Evolutionary conservation across 1,140 invertebrate genomes (phyloP), one percentile per base, ranked within the genome.

Genomic region (Triops longicaudatus): DNA sequence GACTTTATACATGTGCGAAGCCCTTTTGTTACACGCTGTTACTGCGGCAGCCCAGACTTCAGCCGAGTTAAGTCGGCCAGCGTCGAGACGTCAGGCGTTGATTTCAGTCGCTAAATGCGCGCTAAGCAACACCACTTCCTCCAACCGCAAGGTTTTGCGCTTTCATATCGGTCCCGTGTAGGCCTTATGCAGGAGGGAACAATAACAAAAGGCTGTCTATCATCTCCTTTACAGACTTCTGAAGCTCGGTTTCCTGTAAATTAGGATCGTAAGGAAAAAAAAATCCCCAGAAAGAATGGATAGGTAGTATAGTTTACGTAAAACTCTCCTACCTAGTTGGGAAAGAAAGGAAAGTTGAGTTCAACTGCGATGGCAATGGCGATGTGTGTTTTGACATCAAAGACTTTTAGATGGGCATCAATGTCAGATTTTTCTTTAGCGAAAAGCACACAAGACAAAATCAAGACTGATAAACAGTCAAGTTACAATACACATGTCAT

Each of bases 1-100:
- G 50, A 63, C 50, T 63, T 63, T 63, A 63, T 63, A 63, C 17
- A 63, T 63, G 50, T 63, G 50, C 17, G 50, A 63, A 63, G 50
- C 50, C 50, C 50, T 63, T 63, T 63, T 63, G 50, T 63, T 22
- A 63, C 31, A 37, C 31, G 31, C 50, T 5, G 50, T 5, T 63
- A 63, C 50, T n/a, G 22, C 50, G 14, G 50, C 50, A 63, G 22
- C 17, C 50, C 50, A 10, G 50, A 22, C 50, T 63, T 22, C 6
- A 9, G 50, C 17, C 10, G 50, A 63, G 17, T 63, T 63, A 63
- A 63, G 50, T 63, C 50, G 50, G 17, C 50, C 50, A 17, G 11
- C 5, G 50, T 9, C 22, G 50, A 63, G 50, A 63, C 50, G 50
- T 63, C 50, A 17, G 50, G 6, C 50, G 50, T 63, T 63, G 50